Conservation (phyloP, 2,113 vertebrate species). For the Oryzias celebensis region DNA sequence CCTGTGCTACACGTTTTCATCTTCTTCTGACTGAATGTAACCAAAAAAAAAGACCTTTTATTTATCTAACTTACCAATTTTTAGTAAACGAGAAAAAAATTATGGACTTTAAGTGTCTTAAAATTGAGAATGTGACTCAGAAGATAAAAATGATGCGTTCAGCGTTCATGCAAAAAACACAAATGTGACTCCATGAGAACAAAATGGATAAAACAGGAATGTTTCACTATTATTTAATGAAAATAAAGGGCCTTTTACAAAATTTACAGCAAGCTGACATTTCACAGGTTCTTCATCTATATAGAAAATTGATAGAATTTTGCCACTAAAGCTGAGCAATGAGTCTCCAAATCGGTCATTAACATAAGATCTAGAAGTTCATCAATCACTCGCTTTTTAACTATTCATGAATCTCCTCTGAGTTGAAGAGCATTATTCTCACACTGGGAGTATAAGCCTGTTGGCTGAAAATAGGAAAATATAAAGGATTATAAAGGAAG, state of each 20-base stretch:
- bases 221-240: background rate
- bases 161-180: no score
- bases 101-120: no score
- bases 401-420: slow-evolving; percentile 93
- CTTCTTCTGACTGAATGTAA: no score
- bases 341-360: slow-evolving; percentile 87
- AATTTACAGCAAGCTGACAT: background rate
- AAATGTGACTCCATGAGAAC: no score
- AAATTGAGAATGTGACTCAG: no score
- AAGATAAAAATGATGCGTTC: no score
- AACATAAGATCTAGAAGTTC: slow-evolving; percentile 89
- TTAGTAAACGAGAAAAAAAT: no score
- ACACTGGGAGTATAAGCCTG: slow-evolving; percentile 84
- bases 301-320: slow-evolving; percentile 72
- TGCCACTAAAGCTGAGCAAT: slow-evolving; percentile 83
- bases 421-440: slow-evolving; percentile 83
- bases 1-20: no score
- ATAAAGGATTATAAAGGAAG: background rate
- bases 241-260: background rate
- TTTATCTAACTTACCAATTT: no score
- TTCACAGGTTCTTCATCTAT: background rate
- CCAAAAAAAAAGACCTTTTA: no score
- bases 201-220: no score
- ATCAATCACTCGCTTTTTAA: slow-evolving; percentile 89
- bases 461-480: slow-evolving; percentile 78